Evolutionary conservation across 2,888 invertebrate species (phyloP), one percentile per base, ranked within the genome.

Genomic region (Pardosa pseudoannulata): DNA sequence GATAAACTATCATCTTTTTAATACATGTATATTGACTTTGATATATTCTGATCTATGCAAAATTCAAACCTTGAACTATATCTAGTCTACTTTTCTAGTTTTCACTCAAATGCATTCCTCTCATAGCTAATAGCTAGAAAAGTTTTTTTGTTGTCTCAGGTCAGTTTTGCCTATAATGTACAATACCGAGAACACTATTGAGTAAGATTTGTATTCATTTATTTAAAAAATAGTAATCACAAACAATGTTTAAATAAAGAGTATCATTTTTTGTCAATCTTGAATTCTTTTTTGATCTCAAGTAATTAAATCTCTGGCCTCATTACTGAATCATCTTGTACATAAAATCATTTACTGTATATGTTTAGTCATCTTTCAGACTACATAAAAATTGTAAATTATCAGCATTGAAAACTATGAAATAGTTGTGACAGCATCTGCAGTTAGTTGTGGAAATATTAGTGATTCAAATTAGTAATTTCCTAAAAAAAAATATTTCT

Each of bases 81-180:
- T 56, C 56, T 56, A 56, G 56, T 56, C 56, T 56, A 56, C 56
- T 56, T 56, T 56, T 56, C 56, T 56, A 56, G 56, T 56, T 56
- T 56, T 56, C 23, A 56, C 16, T 3, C 16, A n/a, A 46, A 46
- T 16, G 16, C 56, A 56, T 56, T 56, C 56, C 56, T 56, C 23
- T 2, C 6, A 56, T 56, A 23, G 9, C 13, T 56, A 56, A 56
- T 56, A 56, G 19, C 56, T 56, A 56, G 56, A 56, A 56, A 56
- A 56, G 56, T 56, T 56, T n/a, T n/a, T n/a, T 46, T 46, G 41
- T 46, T 56, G 56, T 56, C 56, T 56, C 56, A 56, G 56, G 56
- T 56, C 56, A 56, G 56, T 23, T n/a, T 56, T 16, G 56, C 56
- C 23, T 56, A 19, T 23, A 56, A 23, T 56, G 56, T 56, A 56